These are phyloP conservation scores for Acanthisitta chloris DNA, from an alignment of 2,113 vertebrate genomes.

Conservation along the genomic window DNA sequence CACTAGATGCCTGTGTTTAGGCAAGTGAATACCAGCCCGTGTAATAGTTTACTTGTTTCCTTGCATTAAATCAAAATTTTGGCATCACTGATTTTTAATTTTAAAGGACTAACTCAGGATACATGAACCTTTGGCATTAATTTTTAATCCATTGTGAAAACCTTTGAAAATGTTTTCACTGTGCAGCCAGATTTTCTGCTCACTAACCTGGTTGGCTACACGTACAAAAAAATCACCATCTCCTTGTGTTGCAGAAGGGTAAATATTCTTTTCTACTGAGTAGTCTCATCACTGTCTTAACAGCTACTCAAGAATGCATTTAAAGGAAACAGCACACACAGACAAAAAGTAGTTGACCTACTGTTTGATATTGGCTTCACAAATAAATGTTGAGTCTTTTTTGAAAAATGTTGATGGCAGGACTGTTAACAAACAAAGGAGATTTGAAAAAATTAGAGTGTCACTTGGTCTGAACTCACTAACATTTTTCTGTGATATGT, in stretches of 20 bases:
- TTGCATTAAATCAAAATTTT: not conserved
- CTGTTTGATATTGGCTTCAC: not conserved
- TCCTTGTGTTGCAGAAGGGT: not conserved
- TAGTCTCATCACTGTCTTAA: not conserved
- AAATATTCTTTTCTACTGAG: not conserved
- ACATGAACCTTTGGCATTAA: not conserved
- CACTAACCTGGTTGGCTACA: not conserved
- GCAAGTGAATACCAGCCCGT: not conserved
- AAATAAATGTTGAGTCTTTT: not conserved
- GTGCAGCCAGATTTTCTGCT: not conserved
- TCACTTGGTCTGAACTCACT: not conserved
- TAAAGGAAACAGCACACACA: not conserved
- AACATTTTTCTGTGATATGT: conserved; percentile 37
- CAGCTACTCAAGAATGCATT: not conserved
- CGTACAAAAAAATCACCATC: not conserved
- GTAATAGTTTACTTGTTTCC: not conserved
- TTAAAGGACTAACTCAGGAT: not conserved
- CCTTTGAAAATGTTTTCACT: not conserved
- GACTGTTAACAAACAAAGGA: conserved; percentile 6
- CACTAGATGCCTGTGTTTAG: not conserved
- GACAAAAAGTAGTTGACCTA: not conserved
- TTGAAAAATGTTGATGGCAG: not conserved
- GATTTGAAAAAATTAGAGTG: not conserved
- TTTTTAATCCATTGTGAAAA: not conserved
- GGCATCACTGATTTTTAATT: not conserved